A percentile compares a stretch with the other conserved stretches of the same genome.
These are phyloP conservation scores for Tragopan temminckii DNA, from an alignment of 2,797 vertebrate genomes.

Conservation along the genomic window DNA sequence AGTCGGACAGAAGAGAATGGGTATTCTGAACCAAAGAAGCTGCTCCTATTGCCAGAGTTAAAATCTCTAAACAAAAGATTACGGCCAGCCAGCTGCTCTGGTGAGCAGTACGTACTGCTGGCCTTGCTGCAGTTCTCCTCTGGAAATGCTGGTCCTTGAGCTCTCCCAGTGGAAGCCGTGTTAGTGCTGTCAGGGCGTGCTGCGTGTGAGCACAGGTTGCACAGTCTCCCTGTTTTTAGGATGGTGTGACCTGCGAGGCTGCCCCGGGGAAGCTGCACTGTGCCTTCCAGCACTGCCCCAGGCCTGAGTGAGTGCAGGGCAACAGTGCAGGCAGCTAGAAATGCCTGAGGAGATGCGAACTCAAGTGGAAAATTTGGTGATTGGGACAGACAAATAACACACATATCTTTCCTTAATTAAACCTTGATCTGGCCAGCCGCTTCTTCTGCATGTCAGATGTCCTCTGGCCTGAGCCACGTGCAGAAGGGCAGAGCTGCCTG, in stretches of 20 bases:
- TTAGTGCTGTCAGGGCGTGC: background rate
- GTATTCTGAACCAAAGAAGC: background rate
- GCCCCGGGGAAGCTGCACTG: background rate
- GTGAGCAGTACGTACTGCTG: fast-evolving
- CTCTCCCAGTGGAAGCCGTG: no score
- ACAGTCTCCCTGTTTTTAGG: background rate
- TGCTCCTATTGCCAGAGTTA: background rate
- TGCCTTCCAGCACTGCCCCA: background rate
- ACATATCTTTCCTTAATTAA: background rate
- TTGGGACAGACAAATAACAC: background rate
- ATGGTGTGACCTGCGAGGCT: background rate
- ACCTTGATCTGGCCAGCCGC: fast-evolving
- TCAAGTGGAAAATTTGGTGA: background rate
- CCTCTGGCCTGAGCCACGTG: background rate
- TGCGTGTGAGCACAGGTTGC: background rate
- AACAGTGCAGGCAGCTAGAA: fast-evolving
- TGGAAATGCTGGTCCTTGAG: background rate
- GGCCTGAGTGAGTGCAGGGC: background rate
- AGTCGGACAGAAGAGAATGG: background rate
- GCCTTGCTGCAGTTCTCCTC: background rate
- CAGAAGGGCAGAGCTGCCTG: background rate
- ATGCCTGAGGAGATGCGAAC: background rate
- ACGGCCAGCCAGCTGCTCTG: background rate
- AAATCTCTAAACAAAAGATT: background rate
- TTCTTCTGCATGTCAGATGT: background rate